Percentiles rank a stretch among this genome's conserved stretches.
Evolutionary conservation across 1,140 invertebrate genomes (phyloP).

Genomic region (Drosophila rhopaloa): DNA sequence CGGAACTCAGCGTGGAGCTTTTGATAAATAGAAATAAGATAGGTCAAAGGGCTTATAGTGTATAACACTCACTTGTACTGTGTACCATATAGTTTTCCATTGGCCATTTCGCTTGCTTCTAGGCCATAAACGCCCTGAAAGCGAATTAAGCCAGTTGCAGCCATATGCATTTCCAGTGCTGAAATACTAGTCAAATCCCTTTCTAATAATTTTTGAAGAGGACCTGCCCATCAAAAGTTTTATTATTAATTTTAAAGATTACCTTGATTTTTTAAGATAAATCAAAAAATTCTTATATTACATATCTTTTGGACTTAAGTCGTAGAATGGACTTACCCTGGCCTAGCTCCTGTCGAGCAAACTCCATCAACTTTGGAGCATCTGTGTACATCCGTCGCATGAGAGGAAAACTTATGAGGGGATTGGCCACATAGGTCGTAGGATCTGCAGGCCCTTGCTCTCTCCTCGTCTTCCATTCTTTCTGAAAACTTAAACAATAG

Average conservation of each 20-base stretch:
- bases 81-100: conserved; percentile 15
- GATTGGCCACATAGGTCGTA: conserved; percentile 37
- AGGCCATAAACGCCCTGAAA: conserved; percentile 22
- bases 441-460: conserved; percentile 5
- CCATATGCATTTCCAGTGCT: conserved; percentile 18
- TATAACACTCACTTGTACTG: conserved; percentile 42
- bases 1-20: conserved; percentile 32
- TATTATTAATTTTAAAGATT: no score
- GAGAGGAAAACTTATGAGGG: conserved; percentile 42
- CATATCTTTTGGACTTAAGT: no score
- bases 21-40: neutral
- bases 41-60: no score
- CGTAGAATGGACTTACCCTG: conserved; percentile 3
- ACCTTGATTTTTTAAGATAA: no score
- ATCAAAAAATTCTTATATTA: neutral
- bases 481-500: neutral
- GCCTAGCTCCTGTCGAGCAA: neutral
- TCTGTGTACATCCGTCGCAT: conserved; percentile 57
- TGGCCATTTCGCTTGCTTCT: conserved; percentile 34
- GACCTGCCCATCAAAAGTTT: neutral
- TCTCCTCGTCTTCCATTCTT: conserved; percentile 8
- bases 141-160: conserved; percentile 14
- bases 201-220: conserved; percentile 19
- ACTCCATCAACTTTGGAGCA: conserved; percentile 8
- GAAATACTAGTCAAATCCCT: conserved; percentile 8